Base-by-base conservation (phyloP, 2,888 invertebrate genomes). In the Bellardia pandia region DNA sequence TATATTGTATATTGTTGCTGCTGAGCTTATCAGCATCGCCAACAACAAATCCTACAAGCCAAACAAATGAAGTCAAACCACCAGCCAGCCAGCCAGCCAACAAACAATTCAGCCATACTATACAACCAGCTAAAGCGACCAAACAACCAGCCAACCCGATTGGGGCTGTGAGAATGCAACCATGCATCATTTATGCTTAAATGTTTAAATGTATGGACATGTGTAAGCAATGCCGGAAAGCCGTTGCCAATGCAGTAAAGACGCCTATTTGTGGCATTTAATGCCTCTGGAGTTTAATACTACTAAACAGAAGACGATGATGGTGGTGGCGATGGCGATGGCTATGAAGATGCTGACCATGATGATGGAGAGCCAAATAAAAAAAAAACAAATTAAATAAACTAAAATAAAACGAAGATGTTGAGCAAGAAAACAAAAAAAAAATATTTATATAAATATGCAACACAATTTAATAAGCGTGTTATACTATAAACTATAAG, bases 241-340 rank as follows among this genome's bases (percentile, higher is more conserved):
- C 85, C 85, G 85, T 87, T 87, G 86, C 86, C 85, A 85, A 82
- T 78, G 85, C 78, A 74, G 81, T 77, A 85, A 87, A 81, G 81
- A 85, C 87, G 87, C 87, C 87, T 87, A 87, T 87, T 87, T 87
- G 87, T 87, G 87, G 87, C 85, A 87, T 87, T 87, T 87, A 79
- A 82, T 87, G 87, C 87, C 85, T 85, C 87, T 85, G 81, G 85
- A 87, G 69, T 85, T 83, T 74, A 76, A 82, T 82, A 71, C 45
- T 37, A 45, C 78, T 78, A 75, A 81, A 75, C 80, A 81, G 74
- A 77, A 80, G 48, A 80, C 48, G 11, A 56, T 9, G 53, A n/a
- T 42, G 60, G 8, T 23, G 81, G 33, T 69, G 58, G 8, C 42
- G 60, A 5, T 60, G 40, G 48, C 42, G 66, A n/a, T 37, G 48